A percentile compares a stretch with the other conserved stretches of the same genome.
phyloP scores from a whole-genome alignment of 2,888 invertebrate genomes.

The Tridacna gigas region DNA sequence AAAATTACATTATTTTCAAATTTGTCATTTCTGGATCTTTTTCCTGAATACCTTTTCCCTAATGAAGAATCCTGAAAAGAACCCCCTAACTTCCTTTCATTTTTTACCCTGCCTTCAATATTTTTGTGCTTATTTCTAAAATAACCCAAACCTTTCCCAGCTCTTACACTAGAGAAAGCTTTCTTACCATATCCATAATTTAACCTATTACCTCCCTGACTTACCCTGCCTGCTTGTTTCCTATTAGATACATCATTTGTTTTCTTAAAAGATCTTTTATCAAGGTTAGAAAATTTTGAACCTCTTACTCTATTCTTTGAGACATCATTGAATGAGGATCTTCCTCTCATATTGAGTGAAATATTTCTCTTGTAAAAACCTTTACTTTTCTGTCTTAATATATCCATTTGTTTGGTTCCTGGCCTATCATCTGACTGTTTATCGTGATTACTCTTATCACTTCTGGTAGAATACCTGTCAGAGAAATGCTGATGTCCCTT shows the following conservation, averaged over 20 bases:
- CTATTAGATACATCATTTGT: no score
- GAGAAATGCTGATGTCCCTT: not conserved
- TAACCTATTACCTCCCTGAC: no score
- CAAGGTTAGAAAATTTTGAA: no score
- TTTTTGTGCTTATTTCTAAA: not conserved
- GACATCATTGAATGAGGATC: no score
- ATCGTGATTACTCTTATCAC: not conserved
- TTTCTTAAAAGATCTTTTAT: no score
- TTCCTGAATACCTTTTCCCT: not conserved
- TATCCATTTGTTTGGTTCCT: not conserved
- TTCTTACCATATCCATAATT: no score
- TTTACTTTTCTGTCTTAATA: not conserved
- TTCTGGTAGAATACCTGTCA: not conserved
- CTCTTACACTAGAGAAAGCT: no score
- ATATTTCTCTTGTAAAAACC: constrained; percentile 20
- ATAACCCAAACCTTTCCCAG: not conserved
- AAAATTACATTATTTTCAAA: not conserved
- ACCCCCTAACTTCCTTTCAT: not conserved
- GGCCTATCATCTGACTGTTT: constrained; percentile 4
- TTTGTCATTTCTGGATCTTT: not conserved
- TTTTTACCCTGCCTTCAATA: not conserved
- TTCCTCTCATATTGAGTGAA: no score
- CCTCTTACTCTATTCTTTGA: no score
- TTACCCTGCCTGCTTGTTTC: no score
- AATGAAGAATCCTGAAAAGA: not conserved